Conservation (phyloP, 1,140 invertebrate species). For the Pristionchus pacificus region DNA sequence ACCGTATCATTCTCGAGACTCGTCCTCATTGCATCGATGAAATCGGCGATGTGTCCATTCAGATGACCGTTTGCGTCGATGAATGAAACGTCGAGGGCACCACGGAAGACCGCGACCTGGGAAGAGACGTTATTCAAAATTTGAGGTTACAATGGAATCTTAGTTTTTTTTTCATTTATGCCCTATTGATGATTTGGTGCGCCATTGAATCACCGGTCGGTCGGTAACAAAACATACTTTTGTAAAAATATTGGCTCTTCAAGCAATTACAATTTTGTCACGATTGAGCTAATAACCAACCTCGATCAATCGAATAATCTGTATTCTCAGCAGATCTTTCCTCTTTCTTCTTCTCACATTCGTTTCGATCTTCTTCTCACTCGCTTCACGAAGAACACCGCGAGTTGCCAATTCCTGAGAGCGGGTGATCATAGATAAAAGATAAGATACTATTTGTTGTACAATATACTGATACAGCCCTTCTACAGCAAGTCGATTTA, state of each 20-base stretch:
- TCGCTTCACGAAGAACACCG: constrained; percentile 76
- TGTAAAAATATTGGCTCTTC: too few species aligned
- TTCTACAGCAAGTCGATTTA: too few species aligned
- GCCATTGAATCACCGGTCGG: too few species aligned
- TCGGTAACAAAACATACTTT: too few species aligned
- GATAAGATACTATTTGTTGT: too few species aligned
- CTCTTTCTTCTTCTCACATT: constrained; percentile 76
- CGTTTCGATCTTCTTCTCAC: constrained; percentile 94
- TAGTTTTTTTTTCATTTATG: too few species aligned
- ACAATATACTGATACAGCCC: too few species aligned
- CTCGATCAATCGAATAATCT: constrained; percentile 67
- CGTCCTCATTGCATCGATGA: constrained; percentile 84
- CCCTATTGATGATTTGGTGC: too few species aligned
- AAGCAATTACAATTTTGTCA: too few species aligned
- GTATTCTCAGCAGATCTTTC: constrained; percentile 77
- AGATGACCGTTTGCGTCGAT: constrained; percentile 14
- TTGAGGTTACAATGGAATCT: too few species aligned
- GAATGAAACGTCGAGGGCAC: background rate
- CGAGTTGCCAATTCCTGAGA: constrained; percentile 83
- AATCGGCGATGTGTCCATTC: constrained; percentile 70
- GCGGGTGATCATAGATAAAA: too few species aligned
- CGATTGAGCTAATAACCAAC: constrained; percentile 23
- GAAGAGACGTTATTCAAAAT: constrained; percentile 5
- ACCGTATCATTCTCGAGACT: constrained; percentile 81
- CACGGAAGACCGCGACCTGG: constrained; percentile 29